These are phyloP conservation scores for Schlechtendalia chinensis DNA, from an alignment of 1,140 invertebrate species.

Conservation along the genomic window DNA sequence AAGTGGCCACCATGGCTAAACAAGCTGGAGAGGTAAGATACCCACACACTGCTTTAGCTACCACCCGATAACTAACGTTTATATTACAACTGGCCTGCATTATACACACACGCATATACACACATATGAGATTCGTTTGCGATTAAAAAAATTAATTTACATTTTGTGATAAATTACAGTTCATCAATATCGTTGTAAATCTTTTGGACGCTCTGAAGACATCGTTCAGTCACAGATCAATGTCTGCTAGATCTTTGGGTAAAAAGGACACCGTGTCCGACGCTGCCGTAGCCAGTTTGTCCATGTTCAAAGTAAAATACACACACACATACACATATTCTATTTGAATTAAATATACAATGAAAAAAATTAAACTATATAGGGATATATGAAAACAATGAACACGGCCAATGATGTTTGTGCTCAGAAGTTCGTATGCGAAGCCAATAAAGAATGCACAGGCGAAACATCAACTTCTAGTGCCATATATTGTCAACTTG, in stretches of 20 bases:
- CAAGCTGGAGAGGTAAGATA: slow-evolving; percentile 85
- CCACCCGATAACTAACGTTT: slow-evolving; percentile 4
- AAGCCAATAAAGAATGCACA: slow-evolving; percentile 84
- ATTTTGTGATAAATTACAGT: slow-evolving; percentile 61
- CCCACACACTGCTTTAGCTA: slow-evolving; percentile 47
- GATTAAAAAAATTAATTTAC: background rate
- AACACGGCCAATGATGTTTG: slow-evolving; percentile 76
- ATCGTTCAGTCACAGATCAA: slow-evolving; percentile 83
- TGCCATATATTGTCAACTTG: slow-evolving; percentile 85
- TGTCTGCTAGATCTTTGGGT: slow-evolving; percentile 76
- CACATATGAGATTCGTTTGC: background rate
- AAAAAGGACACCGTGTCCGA: slow-evolving; percentile 82
- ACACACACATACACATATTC: background rate
- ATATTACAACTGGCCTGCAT: background rate
- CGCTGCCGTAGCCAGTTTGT: slow-evolving; percentile 77
- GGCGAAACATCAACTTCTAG: slow-evolving; percentile 74
- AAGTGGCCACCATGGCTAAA: slow-evolving; percentile 85
- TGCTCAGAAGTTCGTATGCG: slow-evolving; percentile 79
- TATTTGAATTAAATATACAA: slow-evolving; percentile 23
- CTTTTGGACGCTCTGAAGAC: slow-evolving; percentile 85
- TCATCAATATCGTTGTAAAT: slow-evolving; percentile 87
- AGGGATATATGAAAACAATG: slow-evolving; percentile 81
- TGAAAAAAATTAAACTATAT: background rate
- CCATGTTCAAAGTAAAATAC: slow-evolving; percentile 72
- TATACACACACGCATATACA: background rate